Percentiles rank a stretch among this genome's conserved stretches.
phyloP scores from a whole-genome alignment of 2,113 vertebrate genomes.

The Sula dactylatra region DNA sequence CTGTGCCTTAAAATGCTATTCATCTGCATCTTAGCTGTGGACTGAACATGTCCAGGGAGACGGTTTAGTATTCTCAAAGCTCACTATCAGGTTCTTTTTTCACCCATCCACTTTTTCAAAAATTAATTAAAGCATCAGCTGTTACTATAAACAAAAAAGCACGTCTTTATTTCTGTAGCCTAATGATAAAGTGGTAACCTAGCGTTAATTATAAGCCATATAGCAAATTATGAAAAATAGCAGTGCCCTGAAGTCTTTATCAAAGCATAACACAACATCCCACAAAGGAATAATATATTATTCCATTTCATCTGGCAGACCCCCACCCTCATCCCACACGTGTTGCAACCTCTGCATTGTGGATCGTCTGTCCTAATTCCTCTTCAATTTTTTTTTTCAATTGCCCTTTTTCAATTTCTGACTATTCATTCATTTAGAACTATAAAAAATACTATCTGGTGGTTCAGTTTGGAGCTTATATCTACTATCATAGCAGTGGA shows the following conservation, averaged over 20 bases:
- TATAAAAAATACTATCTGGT: neutral
- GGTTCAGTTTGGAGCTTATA: neutral
- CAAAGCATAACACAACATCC: neutral
- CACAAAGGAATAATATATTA: neutral
- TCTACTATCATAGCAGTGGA: neutral
- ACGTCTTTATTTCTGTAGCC: neutral
- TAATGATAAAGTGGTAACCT: neutral
- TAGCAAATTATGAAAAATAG: slow-evolving; percentile 15
- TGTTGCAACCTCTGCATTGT: neutral
- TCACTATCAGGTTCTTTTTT: neutral
- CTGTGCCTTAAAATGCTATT: neutral
- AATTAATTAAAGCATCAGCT: neutral
- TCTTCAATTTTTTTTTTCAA: neutral
- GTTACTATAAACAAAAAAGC: neutral
- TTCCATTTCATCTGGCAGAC: neutral
- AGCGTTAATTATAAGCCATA: neutral
- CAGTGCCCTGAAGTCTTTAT: neutral
- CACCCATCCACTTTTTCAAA: neutral
- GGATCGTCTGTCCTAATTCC: neutral
- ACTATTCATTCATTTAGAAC: neutral
- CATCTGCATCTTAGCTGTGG: too few relatives aligned
- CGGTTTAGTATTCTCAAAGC: neutral
- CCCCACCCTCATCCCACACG: neutral
- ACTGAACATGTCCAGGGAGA: neutral
- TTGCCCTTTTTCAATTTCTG: neutral